Base-by-base conservation (phyloP, 2,888 invertebrate species). In the Tillus elongatus region DNA sequence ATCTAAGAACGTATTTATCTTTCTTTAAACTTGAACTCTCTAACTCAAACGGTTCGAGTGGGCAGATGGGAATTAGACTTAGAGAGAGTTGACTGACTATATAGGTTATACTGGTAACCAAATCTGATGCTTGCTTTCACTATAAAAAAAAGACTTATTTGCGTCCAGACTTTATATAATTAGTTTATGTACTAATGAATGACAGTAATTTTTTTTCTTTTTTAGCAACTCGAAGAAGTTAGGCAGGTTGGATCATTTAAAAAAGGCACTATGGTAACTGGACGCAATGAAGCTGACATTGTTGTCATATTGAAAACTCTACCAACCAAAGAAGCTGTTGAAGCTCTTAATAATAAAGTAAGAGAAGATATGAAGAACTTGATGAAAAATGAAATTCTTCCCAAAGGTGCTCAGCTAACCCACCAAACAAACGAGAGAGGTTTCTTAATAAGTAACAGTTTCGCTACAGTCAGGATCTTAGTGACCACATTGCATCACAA, bases 221-320 rank as follows among this genome's bases (percentile, higher is more conserved):
- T 63, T 10, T 49, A 87, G 85, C 85, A 88, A 78, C 69, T 91
- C 33, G 90, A 91, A 58, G 96, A 96, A 66, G 92, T 95, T 0
- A 76, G 95, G 1, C 93, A 93, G 67, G 96, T 98, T 4, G 97
- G 97, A 0, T 92, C 96, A 0, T 96, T 91, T 65, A 97, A 97
- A 65, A 96, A 97, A 58, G 95, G 96, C 2, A 97, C 97, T 0
- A 93, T 97, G 86, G 79, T 96, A 60, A 82, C 88, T 0, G 92
- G 93, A 2, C 88, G 89, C 64, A 95, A 92, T 62, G 82, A 92
- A 0, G 97, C 96, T 0, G 96, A 97, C 56, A 84, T 97, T 43
- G 96, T 96, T 1, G 93, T 97, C 1, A 91, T 97, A 45, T 74
- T 97, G 44, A 96, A 96, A 71, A 93, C 96, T 0, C 64, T 96